Base-by-base conservation (phyloP, 2,888 invertebrate species). In the Drosophila phalerata region DNA sequence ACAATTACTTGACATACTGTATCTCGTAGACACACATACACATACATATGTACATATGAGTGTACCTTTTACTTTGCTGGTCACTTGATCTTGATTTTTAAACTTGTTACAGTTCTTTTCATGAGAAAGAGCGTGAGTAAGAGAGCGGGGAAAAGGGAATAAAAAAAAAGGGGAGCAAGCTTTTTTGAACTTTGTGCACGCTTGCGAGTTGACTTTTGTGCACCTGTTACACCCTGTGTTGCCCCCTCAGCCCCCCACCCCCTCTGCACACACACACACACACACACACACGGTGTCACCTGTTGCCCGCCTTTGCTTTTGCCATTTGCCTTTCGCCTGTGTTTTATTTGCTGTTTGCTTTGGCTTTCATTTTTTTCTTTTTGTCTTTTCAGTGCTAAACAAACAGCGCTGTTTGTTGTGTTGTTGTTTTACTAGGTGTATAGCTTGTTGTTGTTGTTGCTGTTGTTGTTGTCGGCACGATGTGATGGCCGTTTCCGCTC, bases 401-500 rank as follows among this genome's bases (percentile, higher is more conserved):
- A 90, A 91, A 90, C 91, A 89, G 85, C 77, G 86, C 8, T 81
- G 79, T 73, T 73, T 73, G 65, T 69, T 77, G 67, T 22, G 22
- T 22, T 78, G 77, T 88, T 75, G 87, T 81, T 86, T 83, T 80
- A 84, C 88, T 86, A 76, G 81, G 69, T 84, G 81, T 81, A 69
- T 72, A 76, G 22, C 22, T 47, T 55, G 37, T 37, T 69, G 63
- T 57, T 78, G 73, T 68, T 82, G 65, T 47, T 55, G 37, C 30
- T 69, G 63, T 57, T 78, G 73, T 68, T 82, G 65, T 74, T 88
- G 88, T 82, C 79, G 87, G 81, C 82, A 84, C 84, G 90, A 87
- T 91, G 76, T 77, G 91, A 91, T 91, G 91, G 92, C 92, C 91
- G 91, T 90, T 91, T 91, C 91, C 91, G 91, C 90, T 91, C 87